These are phyloP conservation scores for Enoplosus armatus DNA, from an alignment of 2,797 vertebrate species.

Conservation along the genomic window DNA sequence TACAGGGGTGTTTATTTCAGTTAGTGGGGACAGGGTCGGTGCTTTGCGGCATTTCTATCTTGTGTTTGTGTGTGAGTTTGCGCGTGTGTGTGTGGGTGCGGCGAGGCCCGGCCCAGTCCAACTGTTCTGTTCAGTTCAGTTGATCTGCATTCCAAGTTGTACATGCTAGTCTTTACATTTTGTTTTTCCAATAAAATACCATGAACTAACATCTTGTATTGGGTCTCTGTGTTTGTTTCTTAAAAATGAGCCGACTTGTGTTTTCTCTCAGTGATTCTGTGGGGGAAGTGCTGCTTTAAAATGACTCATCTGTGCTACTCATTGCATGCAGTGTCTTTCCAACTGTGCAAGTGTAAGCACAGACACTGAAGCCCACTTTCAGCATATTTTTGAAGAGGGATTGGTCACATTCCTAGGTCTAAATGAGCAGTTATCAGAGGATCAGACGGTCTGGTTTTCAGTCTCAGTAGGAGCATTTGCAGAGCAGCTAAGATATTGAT, in stretches of 20 bases:
- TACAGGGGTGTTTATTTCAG: conserved; percentile 54
- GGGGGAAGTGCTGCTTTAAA: conserved; percentile 33
- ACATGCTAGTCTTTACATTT: conserved; percentile 85
- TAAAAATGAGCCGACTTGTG: background rate
- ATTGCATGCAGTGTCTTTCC: conserved; percentile 29
- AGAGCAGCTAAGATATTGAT: background rate
- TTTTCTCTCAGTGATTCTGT: conserved; percentile 20
- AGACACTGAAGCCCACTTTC: conserved; percentile 1
- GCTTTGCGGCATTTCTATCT: conserved; percentile 76
- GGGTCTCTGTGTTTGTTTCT: background rate
- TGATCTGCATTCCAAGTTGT: conserved; percentile 86
- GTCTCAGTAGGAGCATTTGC: background rate
- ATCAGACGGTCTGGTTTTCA: background rate
- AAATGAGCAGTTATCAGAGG: background rate
- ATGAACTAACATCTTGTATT: conserved; percentile 62
- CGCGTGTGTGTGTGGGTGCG: conserved; percentile 65
- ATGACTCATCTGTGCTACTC: conserved; percentile 52
- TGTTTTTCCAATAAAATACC: conserved; percentile 86
- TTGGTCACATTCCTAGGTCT: background rate
- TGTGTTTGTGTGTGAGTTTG: conserved; percentile 63
- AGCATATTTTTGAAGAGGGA: background rate
- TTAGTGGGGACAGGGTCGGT: conserved; percentile 69
- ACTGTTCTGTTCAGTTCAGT: conserved; percentile 81
- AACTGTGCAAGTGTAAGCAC: background rate
- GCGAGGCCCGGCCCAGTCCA: conserved; percentile 78